Evolutionary conservation across 2,113 vertebrate genomes (phyloP).

Genomic region (Fregetta grallaria): DNA sequence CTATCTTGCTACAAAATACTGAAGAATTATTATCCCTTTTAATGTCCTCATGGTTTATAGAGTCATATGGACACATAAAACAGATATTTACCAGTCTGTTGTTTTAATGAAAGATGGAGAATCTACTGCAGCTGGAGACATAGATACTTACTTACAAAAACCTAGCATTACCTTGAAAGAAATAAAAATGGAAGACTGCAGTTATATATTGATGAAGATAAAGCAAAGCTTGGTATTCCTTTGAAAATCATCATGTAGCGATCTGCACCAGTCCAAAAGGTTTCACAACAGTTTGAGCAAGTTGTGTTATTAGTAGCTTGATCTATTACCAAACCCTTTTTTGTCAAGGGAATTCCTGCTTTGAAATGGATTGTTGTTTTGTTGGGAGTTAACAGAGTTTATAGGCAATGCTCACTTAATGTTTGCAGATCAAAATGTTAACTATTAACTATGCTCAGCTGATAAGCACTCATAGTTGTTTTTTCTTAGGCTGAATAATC

Average conservation of each 20-base stretch:
- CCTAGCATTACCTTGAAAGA: not conserved
- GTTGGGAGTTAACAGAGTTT: not conserved
- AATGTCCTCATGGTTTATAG: not conserved
- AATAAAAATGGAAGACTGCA: not conserved
- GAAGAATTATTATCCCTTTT: not conserved
- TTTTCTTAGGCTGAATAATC: not conserved
- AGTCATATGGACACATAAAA: not conserved
- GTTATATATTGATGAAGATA: not conserved
- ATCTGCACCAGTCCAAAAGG: not conserved
- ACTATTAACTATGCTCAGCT: not conserved
- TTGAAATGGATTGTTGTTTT: not conserved
- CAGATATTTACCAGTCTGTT: fast-evolving
- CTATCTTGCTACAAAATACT: not conserved
- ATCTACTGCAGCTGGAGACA: not conserved
- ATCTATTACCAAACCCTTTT: not conserved
- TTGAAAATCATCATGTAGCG: not conserved
- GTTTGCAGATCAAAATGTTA: not conserved
- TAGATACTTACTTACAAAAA: not conserved
- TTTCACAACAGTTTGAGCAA: not conserved
- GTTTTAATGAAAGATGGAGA: not conserved
- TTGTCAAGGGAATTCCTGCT: not conserved
- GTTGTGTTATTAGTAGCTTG: not conserved
- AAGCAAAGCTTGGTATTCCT: not conserved
- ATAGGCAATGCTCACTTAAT: not conserved
- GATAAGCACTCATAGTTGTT: not conserved